These are phyloP conservation scores for Rhincodon typus DNA, from an alignment of 2,797 vertebrate genomes.

Conservation along the genomic window DNA sequence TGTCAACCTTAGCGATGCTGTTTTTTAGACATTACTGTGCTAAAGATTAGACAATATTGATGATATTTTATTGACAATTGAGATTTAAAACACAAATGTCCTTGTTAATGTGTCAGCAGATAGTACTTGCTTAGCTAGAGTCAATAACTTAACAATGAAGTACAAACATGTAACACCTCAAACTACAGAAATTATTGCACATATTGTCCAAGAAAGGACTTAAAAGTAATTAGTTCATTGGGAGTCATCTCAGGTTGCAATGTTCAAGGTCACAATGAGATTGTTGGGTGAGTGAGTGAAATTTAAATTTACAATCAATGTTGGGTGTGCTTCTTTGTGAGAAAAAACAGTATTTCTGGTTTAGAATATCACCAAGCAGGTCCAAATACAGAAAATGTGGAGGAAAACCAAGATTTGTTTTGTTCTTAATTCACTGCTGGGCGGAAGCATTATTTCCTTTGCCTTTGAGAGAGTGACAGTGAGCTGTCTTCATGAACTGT, in stretches of 20 bases:
- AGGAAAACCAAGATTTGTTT: background rate
- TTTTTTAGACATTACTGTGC: background rate
- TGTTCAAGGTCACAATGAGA: background rate
- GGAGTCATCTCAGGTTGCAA: background rate
- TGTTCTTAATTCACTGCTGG: no score
- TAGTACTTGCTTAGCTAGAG: background rate
- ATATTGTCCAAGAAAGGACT: background rate
- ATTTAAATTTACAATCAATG: slow-evolving; percentile 12
- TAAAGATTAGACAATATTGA: background rate
- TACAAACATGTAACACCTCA: background rate
- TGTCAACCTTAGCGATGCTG: background rate
- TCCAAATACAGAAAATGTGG: background rate
- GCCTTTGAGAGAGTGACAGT: no score
- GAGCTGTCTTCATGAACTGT: no score
- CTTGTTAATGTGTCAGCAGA: background rate
- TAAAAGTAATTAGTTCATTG: background rate
- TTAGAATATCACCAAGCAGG: background rate
- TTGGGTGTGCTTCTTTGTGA: background rate
- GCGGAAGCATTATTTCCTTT: no score
- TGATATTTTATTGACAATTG: background rate
- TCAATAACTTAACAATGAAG: background rate
- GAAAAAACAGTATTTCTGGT: background rate
- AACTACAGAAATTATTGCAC: background rate
- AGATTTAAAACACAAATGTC: background rate
- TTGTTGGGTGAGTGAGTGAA: background rate